phyloP scores from a whole-genome alignment of 2,797 vertebrate genomes.

The Gymnoscopelus microlampas region DNA sequence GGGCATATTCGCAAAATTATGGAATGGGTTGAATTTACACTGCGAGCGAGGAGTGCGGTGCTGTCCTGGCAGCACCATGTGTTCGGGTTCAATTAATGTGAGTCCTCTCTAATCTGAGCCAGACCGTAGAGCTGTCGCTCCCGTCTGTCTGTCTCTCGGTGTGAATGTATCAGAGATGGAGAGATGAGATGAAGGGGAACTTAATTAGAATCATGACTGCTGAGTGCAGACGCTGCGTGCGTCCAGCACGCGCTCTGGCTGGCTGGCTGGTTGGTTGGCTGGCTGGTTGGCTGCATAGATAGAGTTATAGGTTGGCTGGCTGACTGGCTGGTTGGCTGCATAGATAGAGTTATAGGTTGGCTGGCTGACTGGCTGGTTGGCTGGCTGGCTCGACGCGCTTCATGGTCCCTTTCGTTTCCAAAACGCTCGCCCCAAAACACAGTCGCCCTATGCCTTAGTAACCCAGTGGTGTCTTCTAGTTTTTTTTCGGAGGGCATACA shows the following conservation, averaged over 20 bases:
- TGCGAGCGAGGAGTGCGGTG: neutral
- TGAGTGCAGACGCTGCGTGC: slow-evolving; percentile 9
- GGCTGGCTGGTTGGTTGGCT: neutral
- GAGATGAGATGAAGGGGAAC: neutral
- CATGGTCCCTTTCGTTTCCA: no score
- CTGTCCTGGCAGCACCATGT: neutral
- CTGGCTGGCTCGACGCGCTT: no score
- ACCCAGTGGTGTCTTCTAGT: no score
- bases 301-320: no score
- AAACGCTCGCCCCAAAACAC: no score
- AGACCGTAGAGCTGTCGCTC: slow-evolving; percentile 16
- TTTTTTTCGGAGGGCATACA: no score
- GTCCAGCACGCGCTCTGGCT: neutral
- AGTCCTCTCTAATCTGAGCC: slow-evolving; percentile 23
- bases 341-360: no score
- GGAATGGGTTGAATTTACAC: slow-evolving; percentile 24
- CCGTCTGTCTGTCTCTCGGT: slow-evolving; percentile 20
- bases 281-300: neutral
- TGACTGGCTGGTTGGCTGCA: no score
- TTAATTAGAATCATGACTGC: slow-evolving; percentile 31
- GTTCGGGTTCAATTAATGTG: slow-evolving; percentile 31
- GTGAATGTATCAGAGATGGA: slow-evolving; percentile 23
- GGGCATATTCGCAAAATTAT: slow-evolving; percentile 35
- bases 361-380: no score
- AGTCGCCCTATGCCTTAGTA: no score